Evolutionary conservation across 2,888 invertebrate genomes (phyloP), one percentile per base, ranked within the genome.

Genomic region (Pocota personata): DNA sequence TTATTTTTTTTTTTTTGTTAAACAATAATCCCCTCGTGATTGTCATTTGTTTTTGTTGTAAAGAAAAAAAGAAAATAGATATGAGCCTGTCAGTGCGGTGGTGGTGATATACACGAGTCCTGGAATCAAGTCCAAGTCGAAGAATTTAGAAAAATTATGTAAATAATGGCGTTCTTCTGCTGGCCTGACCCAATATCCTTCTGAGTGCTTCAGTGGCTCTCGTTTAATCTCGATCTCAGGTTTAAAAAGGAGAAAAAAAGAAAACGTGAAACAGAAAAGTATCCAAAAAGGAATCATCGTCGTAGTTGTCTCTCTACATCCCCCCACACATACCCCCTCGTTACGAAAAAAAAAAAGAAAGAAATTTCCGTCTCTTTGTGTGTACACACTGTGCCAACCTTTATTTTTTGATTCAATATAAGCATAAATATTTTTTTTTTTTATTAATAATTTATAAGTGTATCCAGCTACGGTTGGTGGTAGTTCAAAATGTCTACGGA

Each of bases 401-500:
- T 35, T 57, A 37, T 55, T 46, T n/a, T 27, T 75, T 3, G 24
- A 57, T 24, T 78, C 24, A 16, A 52, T 46, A 62, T 32, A 77
- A 57, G 43, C 27, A 62, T 16, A 40, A 46, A 32, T 60, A 40
- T 58, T 19, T 67, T 19, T 48, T 35, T 73, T 62, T 62, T 77
- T 55, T 77, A 57, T 67, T 78, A 67, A 66, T 73, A 69, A 76
- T 76, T 75, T 50, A 64, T 71, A 58, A 80, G 84, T 80, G 66
- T 55, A 37, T 66, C 72, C 67, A 62, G 48, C 57, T 66, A 4
- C 58, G 24, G 50, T 32, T 32, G 12, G 40, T 50, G 46, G 58
- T 76, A 57, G 19, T 40, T 71, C 88, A 88, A 84, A 94, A 97
- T 97, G 97, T 95, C 97, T 93, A 97, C 97, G 94, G 98, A 98